Base-by-base conservation (phyloP, 2,113 vertebrate species). In the Bos javanicus region DNA sequence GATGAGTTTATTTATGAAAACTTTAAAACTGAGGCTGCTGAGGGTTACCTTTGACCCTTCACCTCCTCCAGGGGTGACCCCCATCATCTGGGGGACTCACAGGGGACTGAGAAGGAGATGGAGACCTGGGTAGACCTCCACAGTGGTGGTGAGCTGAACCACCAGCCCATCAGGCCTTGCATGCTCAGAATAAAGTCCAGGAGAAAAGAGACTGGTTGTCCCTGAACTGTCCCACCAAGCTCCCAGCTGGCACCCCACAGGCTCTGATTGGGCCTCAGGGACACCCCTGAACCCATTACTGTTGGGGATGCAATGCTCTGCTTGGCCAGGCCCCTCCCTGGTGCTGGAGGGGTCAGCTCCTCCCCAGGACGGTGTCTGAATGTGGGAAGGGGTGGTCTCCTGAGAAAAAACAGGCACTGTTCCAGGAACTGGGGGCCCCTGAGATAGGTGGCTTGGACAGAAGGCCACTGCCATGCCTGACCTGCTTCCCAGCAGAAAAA, bases 21-120 rank as follows among this genome's bases (percentile, higher is more conserved):
- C n/a, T 25, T 12, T 7, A 48, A 43, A 48, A 19, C 30, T 25
- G 0, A 0, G 1, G 30, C 16, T 15, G 8, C 76, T 4, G 6
- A 56, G 57, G 26, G 6, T 26, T 19, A 5, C 17, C 0, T 25
- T 26, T 4, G 6, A 9, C 52, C 54, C 56, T 12, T 26, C 0
- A 1, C 59, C 39, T 19, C 60, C 67, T 36, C 71, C 43, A 2
- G 30, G 30, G 17, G 19, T 54, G 54, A 30, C 87, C 17, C 39
- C 39, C 1, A 0, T 82, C 39, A 7, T 67, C 36, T 56, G 76
- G 54, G n/a, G 85, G 36, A 48, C 48, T 12, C n/a, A 17, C 26
- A 2, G 13, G 87, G 43, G 14, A 1, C 13, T 1, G 0, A 6
- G 57, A 57, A 19, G 43, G 28, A 82, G 30, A 6, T 12, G 8